phyloP scores from a whole-genome alignment of 2,888 invertebrate species.

The Orthosia gothica region DNA sequence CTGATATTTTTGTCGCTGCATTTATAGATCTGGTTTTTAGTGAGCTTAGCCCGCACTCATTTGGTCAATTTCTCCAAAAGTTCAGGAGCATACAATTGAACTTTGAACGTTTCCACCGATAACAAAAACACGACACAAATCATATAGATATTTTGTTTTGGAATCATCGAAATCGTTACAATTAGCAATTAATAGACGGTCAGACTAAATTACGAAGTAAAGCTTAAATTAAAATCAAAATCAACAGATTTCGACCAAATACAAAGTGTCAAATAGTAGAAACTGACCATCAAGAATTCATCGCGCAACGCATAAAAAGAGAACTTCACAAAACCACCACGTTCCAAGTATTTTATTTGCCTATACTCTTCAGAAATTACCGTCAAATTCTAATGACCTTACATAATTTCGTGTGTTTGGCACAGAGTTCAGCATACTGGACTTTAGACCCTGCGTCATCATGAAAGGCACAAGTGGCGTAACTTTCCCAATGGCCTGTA shows the following conservation, averaged over 20 bases:
- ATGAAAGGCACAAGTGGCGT: neutral
- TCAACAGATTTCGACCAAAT: neutral
- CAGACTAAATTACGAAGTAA: neutral
- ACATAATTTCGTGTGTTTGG: conserved; percentile 2
- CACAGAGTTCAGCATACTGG: conserved; percentile 6
- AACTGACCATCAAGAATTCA: conserved; percentile 5
- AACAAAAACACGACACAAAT: neutral
- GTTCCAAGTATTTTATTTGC: conserved; percentile 14
- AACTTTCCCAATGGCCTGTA: conserved; percentile 3
- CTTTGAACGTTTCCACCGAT: too few relatives aligned
- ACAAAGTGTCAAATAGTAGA: neutral
- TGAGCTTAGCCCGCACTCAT: too few relatives aligned
- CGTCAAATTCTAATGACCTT: conserved; percentile 1
- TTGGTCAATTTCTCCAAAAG: too few relatives aligned
- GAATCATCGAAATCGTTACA: too few relatives aligned
- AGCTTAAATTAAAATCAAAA: neutral
- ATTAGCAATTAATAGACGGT: neutral
- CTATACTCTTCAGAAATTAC: conserved; percentile 14
- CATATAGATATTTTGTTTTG: neutral
- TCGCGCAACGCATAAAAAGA: neutral
- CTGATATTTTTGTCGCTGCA: neutral
- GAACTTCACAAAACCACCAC: neutral
- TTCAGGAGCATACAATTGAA: too few relatives aligned
- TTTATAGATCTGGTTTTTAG: too few relatives aligned
- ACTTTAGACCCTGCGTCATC: conserved; percentile 21